Evolutionary conservation across 1,140 invertebrate species (phyloP).

Genomic region (Megalonaias nervosa): DNA sequence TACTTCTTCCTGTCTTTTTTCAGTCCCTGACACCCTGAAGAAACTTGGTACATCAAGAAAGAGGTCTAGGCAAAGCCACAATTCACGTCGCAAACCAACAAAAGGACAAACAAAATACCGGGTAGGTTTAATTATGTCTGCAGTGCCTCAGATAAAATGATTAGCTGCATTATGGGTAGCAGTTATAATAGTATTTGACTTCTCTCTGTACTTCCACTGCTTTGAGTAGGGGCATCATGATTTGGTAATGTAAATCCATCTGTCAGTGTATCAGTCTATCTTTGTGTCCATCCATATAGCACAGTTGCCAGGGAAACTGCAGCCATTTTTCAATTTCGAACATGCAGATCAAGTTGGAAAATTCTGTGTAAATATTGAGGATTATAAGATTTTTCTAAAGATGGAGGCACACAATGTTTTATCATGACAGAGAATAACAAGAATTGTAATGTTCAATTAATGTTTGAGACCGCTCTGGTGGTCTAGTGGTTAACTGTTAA

Average conservation of each 20-base stretch:
- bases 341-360: too few relatives aligned
- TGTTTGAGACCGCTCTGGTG: too few relatives aligned
- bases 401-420: too few relatives aligned
- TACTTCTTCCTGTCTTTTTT: constrained; percentile 18
- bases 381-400: too few relatives aligned
- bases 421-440: too few relatives aligned
- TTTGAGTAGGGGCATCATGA: not conserved
- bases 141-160: too few relatives aligned
- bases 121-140: constrained; percentile 48
- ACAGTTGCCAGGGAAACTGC: not conserved
- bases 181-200: not conserved
- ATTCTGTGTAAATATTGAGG: too few relatives aligned
- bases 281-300: not conserved
- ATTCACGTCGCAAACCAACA: constrained; percentile 53
- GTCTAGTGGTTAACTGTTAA: too few relatives aligned
- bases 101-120: constrained; percentile 64
- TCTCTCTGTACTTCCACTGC: not conserved
- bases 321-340: too few relatives aligned
- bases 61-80: constrained; percentile 18
- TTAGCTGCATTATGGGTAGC: too few relatives aligned
- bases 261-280: not conserved
- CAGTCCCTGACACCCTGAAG: constrained; percentile 80
- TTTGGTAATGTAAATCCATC: not conserved
- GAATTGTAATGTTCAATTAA: too few relatives aligned
- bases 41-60: constrained; percentile 72